Evolutionary conservation across 1,140 invertebrate genomes (phyloP).

Genomic region (Melipona quadrifasciata): DNA sequence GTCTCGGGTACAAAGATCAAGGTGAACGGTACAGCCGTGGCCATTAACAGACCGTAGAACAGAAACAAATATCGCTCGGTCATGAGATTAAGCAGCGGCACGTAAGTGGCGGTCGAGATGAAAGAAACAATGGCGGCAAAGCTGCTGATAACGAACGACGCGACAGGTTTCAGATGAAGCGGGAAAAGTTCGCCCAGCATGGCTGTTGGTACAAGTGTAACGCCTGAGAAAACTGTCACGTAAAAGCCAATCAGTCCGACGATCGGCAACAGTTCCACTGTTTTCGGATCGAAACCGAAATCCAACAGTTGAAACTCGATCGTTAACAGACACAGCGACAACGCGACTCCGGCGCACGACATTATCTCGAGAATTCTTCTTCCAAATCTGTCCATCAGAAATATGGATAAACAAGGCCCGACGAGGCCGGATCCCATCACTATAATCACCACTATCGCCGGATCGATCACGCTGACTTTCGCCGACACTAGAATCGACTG

Average conservation of each 20-base stretch:
- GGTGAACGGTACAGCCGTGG: constrained; percentile 42
- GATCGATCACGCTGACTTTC: constrained; percentile 78
- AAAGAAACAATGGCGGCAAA: constrained; percentile 88
- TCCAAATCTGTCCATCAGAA: constrained; percentile 87
- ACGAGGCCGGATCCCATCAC: constrained; percentile 86
- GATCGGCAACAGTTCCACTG: constrained; percentile 52
- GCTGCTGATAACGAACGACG: constrained; percentile 87
- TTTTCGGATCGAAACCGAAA: constrained; percentile 11
- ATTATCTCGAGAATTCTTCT: constrained; percentile 85
- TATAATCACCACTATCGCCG: constrained; percentile 83
- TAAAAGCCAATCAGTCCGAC: constrained; percentile 44
- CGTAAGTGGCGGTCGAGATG: constrained; percentile 89
- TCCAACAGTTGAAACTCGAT: constrained; percentile 55
- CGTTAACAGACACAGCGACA: constrained; percentile 76
- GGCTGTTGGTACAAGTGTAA: constrained; percentile 88
- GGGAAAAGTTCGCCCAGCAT: constrained; percentile 76
- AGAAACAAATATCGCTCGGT: constrained; percentile 88
- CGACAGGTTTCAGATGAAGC: constrained; percentile 82
- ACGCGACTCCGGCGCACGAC: constrained; percentile 82
- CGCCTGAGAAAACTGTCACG: constrained; percentile 83
- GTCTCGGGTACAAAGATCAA: constrained; percentile 64
- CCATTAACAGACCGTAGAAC: constrained; percentile 82
- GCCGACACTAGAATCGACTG: constrained; percentile 87
- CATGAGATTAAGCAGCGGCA: constrained; percentile 84
- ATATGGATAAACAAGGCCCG: constrained; percentile 83